Conservation (phyloP, 1,140 invertebrate genomes). For the Kradibia gibbosae region DNA sequence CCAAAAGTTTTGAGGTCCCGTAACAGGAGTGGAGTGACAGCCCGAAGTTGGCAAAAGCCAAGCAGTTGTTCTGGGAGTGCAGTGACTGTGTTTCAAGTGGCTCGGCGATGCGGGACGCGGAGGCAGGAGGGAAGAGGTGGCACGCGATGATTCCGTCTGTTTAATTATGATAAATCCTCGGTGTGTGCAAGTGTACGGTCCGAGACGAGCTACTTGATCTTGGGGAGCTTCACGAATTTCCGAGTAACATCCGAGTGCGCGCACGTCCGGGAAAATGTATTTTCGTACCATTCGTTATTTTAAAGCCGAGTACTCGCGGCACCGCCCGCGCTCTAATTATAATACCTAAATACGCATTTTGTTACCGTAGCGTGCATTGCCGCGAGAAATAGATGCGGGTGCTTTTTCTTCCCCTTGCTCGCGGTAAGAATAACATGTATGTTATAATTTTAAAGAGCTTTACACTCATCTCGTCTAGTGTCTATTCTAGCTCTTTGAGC, state of each 20-base stretch:
- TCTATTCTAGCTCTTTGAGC: slow-evolving; percentile 14
- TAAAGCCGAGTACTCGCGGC: neutral
- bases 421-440: neutral
- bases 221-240: slow-evolving; percentile 31
- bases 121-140: neutral
- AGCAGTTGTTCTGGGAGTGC: too few relatives aligned
- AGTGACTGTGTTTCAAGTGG: too few relatives aligned
- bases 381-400: neutral
- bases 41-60: neutral
- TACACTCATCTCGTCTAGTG: neutral
- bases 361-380: slow-evolving; percentile 12
- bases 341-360: slow-evolving; percentile 42
- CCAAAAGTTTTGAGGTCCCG: slow-evolving; percentile 11
- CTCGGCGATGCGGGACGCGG: neutral
- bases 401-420: slow-evolving; percentile 12
- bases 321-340: slow-evolving; percentile 44
- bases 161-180: slow-evolving; percentile 50
- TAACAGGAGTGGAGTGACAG: neutral
- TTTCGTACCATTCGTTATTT: slow-evolving; percentile 46
- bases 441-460: slow-evolving; percentile 1
- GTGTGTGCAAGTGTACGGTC: neutral
- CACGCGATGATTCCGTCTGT: slow-evolving; percentile 34
- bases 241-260: slow-evolving; percentile 1
- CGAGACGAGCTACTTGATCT: slow-evolving; percentile 45
- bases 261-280: slow-evolving; percentile 34